These are phyloP conservation scores for Pachyseris speciosa DNA, from an alignment of 64 coral and sea anemone genomes.

Conservation along the genomic window DNA sequence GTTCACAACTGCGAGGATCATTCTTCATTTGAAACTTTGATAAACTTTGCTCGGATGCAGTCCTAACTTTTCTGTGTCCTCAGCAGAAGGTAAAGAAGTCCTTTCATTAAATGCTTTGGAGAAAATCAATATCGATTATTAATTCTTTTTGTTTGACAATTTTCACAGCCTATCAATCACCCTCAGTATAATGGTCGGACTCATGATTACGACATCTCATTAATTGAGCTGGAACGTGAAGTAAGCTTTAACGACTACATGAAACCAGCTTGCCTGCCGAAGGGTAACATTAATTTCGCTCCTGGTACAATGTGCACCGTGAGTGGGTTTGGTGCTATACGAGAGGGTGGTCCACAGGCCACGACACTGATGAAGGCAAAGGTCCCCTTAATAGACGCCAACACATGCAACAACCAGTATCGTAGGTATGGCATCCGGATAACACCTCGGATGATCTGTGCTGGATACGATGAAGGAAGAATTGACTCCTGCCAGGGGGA, in stretches of 20 bases:
- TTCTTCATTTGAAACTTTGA: no score
- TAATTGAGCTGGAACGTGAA: constrained; percentile 19
- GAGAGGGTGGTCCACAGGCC: background rate
- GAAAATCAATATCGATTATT: no score
- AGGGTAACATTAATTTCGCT: background rate
- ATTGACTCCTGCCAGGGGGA: constrained; percentile 44
- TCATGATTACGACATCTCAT: constrained; percentile 27
- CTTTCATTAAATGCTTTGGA: no score
- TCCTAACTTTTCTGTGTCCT: no score
- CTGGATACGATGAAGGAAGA: constrained; percentile 1
- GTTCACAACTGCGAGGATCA: no score
- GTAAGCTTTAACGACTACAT: constrained; percentile 8
- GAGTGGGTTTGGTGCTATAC: constrained; percentile 14
- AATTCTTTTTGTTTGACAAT: background rate
- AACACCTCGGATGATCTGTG: constrained; percentile 7
- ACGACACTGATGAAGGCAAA: constrained; percentile 7
- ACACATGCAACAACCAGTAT: no score
- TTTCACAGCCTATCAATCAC: background rate
- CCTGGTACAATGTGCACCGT: constrained; percentile 2
- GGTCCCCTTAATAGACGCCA: constrained; percentile 1
- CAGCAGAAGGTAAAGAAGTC: no score
- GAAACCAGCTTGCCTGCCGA: constrained; percentile 49
- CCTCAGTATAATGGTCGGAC: background rate
- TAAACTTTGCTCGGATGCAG: no score
- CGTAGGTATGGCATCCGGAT: background rate